Conservation (phyloP, 2,797 vertebrate species). For the Crocodylus rhombifer region DNA sequence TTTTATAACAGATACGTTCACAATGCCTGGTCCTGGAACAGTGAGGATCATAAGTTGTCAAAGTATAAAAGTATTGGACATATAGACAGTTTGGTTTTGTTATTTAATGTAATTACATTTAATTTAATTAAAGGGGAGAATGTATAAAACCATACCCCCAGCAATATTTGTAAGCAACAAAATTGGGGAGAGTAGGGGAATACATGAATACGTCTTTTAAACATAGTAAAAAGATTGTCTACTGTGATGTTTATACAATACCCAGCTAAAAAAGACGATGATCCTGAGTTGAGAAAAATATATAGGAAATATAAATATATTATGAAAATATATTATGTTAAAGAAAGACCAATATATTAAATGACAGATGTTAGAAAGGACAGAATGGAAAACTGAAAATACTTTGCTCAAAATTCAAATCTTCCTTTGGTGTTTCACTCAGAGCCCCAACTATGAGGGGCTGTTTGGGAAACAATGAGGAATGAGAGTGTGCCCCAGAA, state of each 20-base stretch:
- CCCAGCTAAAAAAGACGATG: no score
- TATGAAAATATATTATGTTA: not conserved
- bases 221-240: not conserved
- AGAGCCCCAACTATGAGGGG: not conserved
- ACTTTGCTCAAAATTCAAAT: not conserved
- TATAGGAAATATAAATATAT: no score
- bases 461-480: constrained; percentile 35
- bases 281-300: no score
- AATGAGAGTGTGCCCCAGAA: not conserved
- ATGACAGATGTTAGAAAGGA: not conserved
- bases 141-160: not conserved
- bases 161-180: not conserved
- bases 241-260: no score
- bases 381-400: not conserved
- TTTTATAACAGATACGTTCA: not conserved
- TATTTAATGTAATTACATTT: not conserved
- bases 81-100: not conserved
- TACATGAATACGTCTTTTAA: not conserved
- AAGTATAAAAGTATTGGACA: not conserved
- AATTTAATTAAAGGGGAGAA: not conserved
- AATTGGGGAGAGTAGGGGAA: no score
- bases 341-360: not conserved
- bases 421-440: not conserved
- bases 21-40: not conserved
- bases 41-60: not conserved